Base-by-base conservation (phyloP, 2,113 vertebrate genomes). In the Nymphicus hollandicus region DNA sequence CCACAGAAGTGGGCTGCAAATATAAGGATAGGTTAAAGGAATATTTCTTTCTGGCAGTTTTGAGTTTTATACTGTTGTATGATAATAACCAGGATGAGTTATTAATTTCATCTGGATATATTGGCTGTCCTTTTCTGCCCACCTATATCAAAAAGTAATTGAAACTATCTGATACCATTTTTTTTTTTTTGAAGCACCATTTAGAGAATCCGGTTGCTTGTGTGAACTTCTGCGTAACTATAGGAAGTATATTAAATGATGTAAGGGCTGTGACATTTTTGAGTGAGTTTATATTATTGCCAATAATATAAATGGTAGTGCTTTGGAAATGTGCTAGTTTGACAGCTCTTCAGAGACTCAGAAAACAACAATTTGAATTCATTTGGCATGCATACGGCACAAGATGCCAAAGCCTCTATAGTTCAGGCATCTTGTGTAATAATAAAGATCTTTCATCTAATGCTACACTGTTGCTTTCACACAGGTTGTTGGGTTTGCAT, bases 41-140 rank as follows among this genome's bases (percentile, higher is more conserved):
- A 12, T 81, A 43, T 93, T 92, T 95, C 35, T 85, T 83, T 37
- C 63, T 91, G 33, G 13, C 89, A 70, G 37, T 64, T 94, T 80
- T 91, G 41, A 90, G 35, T 93, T 96, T 93, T 89, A 56, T 94
- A 35, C 29, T 73, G n/a, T 53, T 95, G 25, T 66, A 44, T 60
- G 49, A 72, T 95, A 91, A 88, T 56, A 91, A 50, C 39, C 8
- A 25, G 19, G 44, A 92, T 69, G 39, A 85, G 60, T 93, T 86
- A 52, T 53, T 95, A 91, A 90, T 72, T 87, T 91, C 18, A 50
- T 70, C n/a, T 80, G 64, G 41, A 37, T 91, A 91, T 88, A 33
- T 47, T 86, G 29, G 15, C 77, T 94, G 29, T 86, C 41, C n/a
- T 92, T 47, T 96, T 95, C 88, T 96, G 19, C 60, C 33, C 37